Evolutionary conservation across 2,888 invertebrate species (phyloP), one percentile per base, ranked within the genome.

Genomic region (Tiliacea aurago): DNA sequence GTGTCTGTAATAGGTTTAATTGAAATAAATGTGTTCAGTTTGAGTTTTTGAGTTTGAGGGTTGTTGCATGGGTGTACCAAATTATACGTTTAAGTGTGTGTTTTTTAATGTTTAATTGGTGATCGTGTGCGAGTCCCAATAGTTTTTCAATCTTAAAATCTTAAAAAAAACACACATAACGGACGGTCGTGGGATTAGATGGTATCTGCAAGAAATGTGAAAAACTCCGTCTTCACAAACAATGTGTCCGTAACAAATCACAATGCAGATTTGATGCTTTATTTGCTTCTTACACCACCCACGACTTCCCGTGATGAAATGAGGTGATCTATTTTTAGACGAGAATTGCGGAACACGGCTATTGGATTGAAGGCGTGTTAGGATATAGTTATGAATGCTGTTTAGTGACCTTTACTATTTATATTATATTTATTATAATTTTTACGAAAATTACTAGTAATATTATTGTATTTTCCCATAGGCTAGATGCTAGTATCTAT

Each of bases 301-400:
- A 70, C 70, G 45, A 65, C 68, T 83, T 80, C 68, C 84, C 58
- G 75, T 79, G 15, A 83, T 59, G 65, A 79, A 81, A 83, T 69
- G 61, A 83, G 83, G 84, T 59, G 80, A 83, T 61, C 70, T 81
- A 83, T 79, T 66, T 73, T 66, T 72, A 77, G 47, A n/a, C 45
- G n/a, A 13, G 61, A 55, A 65, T 74, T 71, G 49, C 68, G 43
- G 58, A 61, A 65, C 67, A 49, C 18, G n/a, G 33, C 23, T 49
- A 53, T 49, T 55, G n/a, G 61, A 47, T 66, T 37, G 20, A 62
- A 65, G 51, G 53, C 41, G 33, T 55, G 61, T 61, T 51, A 43
- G 13, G 58, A 58, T 37, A 58, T 37, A 9, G 33, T 45, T 49
- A 43, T 45, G 70, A 73, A 59, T 43, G 5, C 13, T 65, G 49